phyloP scores from a whole-genome alignment of 2,888 invertebrate genomes.

The Mythimna lalbum region DNA sequence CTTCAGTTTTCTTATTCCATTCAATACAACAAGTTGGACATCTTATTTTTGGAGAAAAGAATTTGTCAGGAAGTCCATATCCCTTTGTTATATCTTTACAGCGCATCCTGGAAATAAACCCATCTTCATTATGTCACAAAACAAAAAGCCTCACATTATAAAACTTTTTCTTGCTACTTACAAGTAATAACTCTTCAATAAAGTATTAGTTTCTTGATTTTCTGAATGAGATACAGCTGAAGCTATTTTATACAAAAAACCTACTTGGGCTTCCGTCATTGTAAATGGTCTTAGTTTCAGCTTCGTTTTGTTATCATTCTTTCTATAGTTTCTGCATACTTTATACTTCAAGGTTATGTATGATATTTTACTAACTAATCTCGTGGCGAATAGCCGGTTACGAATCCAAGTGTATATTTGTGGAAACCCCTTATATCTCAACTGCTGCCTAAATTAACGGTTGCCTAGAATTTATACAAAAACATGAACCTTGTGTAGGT shows the following conservation, averaged over 20 bases:
- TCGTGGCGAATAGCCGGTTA: neutral
- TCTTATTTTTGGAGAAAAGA: conserved; percentile 77
- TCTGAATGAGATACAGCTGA: conserved; percentile 64
- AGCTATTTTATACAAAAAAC: conserved; percentile 78
- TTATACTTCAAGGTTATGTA: neutral
- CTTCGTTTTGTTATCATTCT: neutral
- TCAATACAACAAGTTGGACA: conserved; percentile 82
- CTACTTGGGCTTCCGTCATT: conserved; percentile 81
- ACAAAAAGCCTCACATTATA: neutral
- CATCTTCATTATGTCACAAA: neutral
- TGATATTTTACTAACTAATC: neutral
- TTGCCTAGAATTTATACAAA: neutral
- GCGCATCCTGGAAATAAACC: conserved; percentile 75
- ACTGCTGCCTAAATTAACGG: neutral
- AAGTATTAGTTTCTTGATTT: conserved; percentile 65
- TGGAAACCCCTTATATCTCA: no score
- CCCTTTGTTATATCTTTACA: conserved; percentile 79
- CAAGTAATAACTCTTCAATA: conserved; percentile 83
- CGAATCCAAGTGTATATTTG: neutral
- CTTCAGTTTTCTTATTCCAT: conserved; percentile 74
- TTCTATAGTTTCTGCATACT: neutral
- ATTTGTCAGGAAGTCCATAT: conserved; percentile 78
- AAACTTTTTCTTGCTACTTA: conserved; percentile 66
- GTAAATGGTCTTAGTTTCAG: neutral
- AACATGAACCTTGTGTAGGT: no score